phyloP scores from a whole-genome alignment of 1,140 invertebrate genomes.

The Adoxophyes honmai region DNA sequence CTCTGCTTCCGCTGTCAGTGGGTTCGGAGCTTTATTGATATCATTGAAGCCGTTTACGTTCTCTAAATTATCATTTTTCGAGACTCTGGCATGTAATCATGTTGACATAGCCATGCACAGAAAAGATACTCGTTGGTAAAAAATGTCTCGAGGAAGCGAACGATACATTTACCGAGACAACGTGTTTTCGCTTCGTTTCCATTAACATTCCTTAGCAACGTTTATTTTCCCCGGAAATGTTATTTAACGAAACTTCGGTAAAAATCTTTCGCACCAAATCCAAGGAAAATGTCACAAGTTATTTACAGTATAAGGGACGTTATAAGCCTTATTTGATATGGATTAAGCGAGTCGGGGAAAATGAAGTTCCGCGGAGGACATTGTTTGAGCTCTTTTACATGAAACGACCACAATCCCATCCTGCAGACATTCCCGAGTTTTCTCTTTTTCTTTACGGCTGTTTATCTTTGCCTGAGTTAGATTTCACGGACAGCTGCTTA shows the following conservation, averaged over 20 bases:
- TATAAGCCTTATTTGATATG: constrained; percentile 30
- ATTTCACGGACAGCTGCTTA: no score
- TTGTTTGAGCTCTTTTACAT: constrained; percentile 30
- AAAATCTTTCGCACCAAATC: not conserved
- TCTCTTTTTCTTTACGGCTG: constrained; percentile 6
- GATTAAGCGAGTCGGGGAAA: constrained; percentile 32
- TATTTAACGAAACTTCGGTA: not conserved
- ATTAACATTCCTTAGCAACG: not conserved
- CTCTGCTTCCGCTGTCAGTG: no score
- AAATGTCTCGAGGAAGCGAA: not conserved
- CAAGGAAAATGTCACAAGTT: not conserved
- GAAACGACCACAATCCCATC: constrained; percentile 24
- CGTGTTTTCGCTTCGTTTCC: not conserved
- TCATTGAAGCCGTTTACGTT: no score
- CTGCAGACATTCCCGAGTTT: not conserved
- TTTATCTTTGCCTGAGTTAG: constrained; percentile 1
- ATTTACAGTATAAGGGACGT: not conserved
- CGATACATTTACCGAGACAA: not conserved
- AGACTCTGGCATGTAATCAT: no score
- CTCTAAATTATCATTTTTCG: no score
- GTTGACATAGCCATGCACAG: no score
- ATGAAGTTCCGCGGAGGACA: constrained; percentile 23
- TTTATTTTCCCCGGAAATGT: not conserved
- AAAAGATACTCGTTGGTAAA: not conserved
- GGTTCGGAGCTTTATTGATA: no score